These are phyloP conservation scores for Lepus oiostolus DNA, from an alignment of 2,797 vertebrate genomes.

Conservation along the genomic window DNA sequence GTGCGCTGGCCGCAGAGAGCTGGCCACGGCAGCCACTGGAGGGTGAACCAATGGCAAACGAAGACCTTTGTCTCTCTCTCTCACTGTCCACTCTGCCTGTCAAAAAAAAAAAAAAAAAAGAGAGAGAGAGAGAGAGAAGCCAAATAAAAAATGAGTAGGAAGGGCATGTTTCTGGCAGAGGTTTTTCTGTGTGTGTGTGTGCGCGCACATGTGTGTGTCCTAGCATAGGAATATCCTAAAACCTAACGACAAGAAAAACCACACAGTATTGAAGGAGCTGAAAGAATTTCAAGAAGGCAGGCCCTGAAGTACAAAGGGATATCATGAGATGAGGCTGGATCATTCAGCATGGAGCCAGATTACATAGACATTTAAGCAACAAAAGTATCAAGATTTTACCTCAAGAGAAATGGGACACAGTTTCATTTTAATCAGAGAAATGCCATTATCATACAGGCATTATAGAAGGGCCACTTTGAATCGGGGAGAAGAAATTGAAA, in stretches of 20 bases:
- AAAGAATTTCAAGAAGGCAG: conserved; percentile 46
- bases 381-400: background rate
- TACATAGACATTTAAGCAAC: background rate
- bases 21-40: too few relatives aligned
- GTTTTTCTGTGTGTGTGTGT: too few relatives aligned
- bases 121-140: background rate
- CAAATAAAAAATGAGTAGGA: conserved; percentile 41
- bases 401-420: conserved; percentile 27
- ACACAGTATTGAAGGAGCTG: background rate
- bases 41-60: too few relatives aligned
- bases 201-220: background rate
- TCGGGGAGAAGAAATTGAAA: background rate
- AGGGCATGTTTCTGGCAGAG: background rate
- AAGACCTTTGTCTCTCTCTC: too few relatives aligned
- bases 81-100: too few relatives aligned
- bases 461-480: background rate
- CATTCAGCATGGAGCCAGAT: background rate
- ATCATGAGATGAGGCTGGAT: background rate
- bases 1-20: too few relatives aligned
- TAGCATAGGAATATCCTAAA: conserved; percentile 19
- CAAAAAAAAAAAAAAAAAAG: too few relatives aligned
- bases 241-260: background rate
- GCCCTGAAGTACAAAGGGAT: background rate
- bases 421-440: conserved; percentile 20
- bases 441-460: background rate